Evolutionary conservation across 2,113 vertebrate genomes (phyloP), one percentile per base, ranked within the genome.

Genomic region (Puntigrus tetrazona): DNA sequence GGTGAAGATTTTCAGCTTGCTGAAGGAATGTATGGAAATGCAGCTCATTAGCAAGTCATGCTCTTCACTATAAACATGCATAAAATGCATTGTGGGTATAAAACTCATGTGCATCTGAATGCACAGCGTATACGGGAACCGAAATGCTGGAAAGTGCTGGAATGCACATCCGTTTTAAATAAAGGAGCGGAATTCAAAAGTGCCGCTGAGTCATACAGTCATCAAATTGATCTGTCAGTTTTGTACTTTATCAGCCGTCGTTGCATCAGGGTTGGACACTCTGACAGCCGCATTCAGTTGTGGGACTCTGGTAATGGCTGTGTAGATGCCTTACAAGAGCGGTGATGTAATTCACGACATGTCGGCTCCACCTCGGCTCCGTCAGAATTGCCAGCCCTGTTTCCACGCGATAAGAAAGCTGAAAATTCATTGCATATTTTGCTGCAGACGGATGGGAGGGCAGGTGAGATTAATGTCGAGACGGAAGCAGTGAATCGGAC

Each of bases 341-440:
- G 2, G 63, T 89, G 88, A 92, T 91, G 81, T 91, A 91, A 93
- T 92, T 92, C 88, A 90, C 90, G 86, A 88, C 84, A 83, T 87
- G 91, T 91, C 65, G 41, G 52, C 75, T 85, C 27, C n/a, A 73
- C 63, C 67, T 90, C 75, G 73, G 86, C 77, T 84, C 84, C 47
- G 29, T 74, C 89, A 86, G 73, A 73, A 88, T 65, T 81, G 81
- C 81, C 85, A 89, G 86, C 89, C 84, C 89, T 92, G 90, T 91
- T 88, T 86, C 63, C 9, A 59, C 83, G 63, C 43, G 91, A 90
- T 91, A 90, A 91, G 92, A 88, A 89, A 84, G 90, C 78, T 73
- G 87, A 81, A 89, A 91, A 91, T 90, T 86, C 85, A 89, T 55
- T 22, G 82, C 74, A 79, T 70, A 86, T 86, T 92, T 70, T 41